Percentiles rank a stretch among this genome's conserved stretches.
Conservation (phyloP, 2,888 invertebrate species). For the Rhopalosiphum nymphaeae region DNA sequence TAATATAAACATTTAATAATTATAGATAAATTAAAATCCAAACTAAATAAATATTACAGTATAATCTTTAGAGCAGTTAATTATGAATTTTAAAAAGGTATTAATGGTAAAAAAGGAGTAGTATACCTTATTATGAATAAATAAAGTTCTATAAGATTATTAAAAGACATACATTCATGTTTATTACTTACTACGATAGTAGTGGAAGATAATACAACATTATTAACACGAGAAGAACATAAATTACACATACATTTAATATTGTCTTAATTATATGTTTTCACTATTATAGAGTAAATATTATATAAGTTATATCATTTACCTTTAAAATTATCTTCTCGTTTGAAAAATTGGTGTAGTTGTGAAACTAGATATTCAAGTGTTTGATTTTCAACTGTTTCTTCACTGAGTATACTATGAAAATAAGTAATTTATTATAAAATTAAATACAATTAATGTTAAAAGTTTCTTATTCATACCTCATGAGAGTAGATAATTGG, state of each 20-base stretch:
- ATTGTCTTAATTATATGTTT: background rate
- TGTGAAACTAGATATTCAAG: slow-evolving; percentile 83
- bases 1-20: background rate
- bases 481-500: slow-evolving; percentile 49
- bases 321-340: slow-evolving; percentile 84
- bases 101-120: background rate
- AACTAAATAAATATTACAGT: background rate
- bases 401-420: slow-evolving; percentile 80
- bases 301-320: slow-evolving; percentile 69
- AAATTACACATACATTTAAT: background rate
- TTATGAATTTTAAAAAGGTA: background rate
- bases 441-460: background rate
- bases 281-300: background rate
- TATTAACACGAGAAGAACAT: background rate
- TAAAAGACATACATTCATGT: background rate
- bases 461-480: slow-evolving; percentile 14
- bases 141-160: background rate
- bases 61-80: background rate
- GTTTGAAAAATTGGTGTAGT: slow-evolving; percentile 83
- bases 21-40: background rate
- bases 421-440: slow-evolving; percentile 57
- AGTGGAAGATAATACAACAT: background rate
- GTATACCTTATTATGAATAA: background rate
- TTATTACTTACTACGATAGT: background rate
- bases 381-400: slow-evolving; percentile 80